Evolutionary conservation across 2,113 vertebrate species (phyloP).

Genomic region (Neogale vison): DNA sequence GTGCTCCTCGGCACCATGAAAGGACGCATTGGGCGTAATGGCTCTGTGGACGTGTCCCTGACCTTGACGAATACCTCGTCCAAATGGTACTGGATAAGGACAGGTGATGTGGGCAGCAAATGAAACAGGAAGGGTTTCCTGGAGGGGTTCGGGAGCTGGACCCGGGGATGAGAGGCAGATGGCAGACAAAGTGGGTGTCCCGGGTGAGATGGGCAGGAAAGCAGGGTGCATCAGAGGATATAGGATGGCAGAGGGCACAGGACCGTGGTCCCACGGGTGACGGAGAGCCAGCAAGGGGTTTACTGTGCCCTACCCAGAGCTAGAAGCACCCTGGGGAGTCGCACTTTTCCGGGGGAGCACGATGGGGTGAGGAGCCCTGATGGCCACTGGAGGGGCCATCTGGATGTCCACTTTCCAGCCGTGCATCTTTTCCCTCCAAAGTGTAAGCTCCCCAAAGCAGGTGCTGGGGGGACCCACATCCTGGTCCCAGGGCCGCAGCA

Average conservation of each 20-base stretch:
- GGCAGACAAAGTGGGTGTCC: background rate
- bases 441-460: background rate
- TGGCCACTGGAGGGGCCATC: background rate
- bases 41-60: background rate
- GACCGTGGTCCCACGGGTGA: background rate
- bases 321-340: too few species aligned
- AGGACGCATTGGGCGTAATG: background rate
- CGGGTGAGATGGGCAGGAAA: background rate
- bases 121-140: background rate
- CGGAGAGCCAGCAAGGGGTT: background rate
- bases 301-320: accelerated
- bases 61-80: background rate
- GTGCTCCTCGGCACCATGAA: background rate
- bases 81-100: background rate
- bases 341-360: background rate
- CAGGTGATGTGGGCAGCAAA: background rate
- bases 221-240: too few species aligned
- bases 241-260: too few species aligned
- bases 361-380: background rate
- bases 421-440: background rate
- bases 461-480: background rate
- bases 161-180: background rate
- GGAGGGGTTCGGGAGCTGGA: background rate
- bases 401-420: background rate
- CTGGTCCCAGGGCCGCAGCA: background rate